Conservation (phyloP, 64 coral and sea anemone species). For the Montipora sp. region DNA sequence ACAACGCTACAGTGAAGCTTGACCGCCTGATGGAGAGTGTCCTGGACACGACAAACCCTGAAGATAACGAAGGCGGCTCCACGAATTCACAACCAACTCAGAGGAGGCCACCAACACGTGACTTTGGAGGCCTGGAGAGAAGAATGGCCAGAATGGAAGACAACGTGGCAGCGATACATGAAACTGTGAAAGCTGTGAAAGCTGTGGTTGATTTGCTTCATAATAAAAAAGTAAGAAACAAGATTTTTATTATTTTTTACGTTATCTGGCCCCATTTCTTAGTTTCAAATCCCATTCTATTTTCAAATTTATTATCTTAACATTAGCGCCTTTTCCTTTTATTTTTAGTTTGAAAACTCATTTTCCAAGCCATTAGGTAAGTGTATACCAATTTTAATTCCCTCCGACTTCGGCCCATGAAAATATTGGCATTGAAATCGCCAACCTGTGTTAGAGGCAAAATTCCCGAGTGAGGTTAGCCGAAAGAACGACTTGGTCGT, state of each 20-base stretch:
- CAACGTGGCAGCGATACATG: constrained; percentile 42
- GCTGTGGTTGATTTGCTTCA: constrained; percentile 69
- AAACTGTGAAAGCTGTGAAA: constrained; percentile 64
- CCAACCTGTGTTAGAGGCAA: too few species aligned
- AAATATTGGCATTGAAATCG: too few species aligned
- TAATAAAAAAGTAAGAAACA: constrained; percentile 19
- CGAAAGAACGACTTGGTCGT: too few species aligned
- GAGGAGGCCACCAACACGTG: neutral
- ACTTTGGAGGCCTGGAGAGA: constrained; percentile 18
- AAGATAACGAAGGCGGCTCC: neutral
- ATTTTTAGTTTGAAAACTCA: neutral
- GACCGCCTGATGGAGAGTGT: constrained; percentile 83
- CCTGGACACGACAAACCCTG: constrained; percentile 17
- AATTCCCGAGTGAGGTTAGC: too few species aligned
- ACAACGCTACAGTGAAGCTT: constrained; percentile 69
- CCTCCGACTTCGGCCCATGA: too few species aligned
- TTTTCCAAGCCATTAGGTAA: neutral
- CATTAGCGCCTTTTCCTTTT: too few species aligned
- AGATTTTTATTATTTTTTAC: too few species aligned
- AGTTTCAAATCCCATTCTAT: too few species aligned
- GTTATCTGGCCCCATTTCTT: too few species aligned
- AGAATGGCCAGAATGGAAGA: constrained; percentile 77
- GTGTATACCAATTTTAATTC: neutral
- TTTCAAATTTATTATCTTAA: too few species aligned
- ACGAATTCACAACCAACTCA: neutral